These are phyloP conservation scores for Drosophila mayaguana DNA, from an alignment of 2,888 invertebrate species.

Conservation along the genomic window DNA sequence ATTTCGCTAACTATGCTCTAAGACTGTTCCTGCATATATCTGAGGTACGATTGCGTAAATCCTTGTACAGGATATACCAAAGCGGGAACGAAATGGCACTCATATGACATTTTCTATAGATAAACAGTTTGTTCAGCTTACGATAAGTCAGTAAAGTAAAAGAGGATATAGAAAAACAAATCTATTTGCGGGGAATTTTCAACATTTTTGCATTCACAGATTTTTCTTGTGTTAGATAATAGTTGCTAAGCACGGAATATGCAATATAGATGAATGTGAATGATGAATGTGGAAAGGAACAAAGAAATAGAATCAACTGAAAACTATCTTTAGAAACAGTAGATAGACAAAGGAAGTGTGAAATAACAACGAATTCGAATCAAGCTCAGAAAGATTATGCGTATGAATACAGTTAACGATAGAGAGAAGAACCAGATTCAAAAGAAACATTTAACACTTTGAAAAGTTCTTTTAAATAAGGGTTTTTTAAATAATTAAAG, in stretches of 20 bases:
- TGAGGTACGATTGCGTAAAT: slow-evolving; percentile 25
- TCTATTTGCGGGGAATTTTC: slow-evolving; percentile 1
- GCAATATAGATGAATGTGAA: background rate
- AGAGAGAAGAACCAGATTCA: background rate
- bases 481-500: background rate
- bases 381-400: too few species aligned
- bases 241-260: background rate
- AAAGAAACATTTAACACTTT: too few species aligned
- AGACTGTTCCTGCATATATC: background rate
- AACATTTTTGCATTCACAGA: background rate
- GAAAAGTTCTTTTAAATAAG: too few species aligned
- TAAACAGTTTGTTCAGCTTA: background rate
- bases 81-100: background rate
- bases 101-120: background rate
- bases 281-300: background rate
- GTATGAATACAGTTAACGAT: background rate
- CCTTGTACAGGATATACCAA: slow-evolving; percentile 18
- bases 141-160: slow-evolving; percentile 6
- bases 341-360: background rate
- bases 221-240: background rate
- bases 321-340: background rate
- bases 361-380: background rate
- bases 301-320: background rate
- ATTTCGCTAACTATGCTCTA: background rate
- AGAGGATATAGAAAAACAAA: slow-evolving; percentile 3